Conservation (phyloP, 2,888 invertebrate species). For the Polymixis flavicincta region DNA sequence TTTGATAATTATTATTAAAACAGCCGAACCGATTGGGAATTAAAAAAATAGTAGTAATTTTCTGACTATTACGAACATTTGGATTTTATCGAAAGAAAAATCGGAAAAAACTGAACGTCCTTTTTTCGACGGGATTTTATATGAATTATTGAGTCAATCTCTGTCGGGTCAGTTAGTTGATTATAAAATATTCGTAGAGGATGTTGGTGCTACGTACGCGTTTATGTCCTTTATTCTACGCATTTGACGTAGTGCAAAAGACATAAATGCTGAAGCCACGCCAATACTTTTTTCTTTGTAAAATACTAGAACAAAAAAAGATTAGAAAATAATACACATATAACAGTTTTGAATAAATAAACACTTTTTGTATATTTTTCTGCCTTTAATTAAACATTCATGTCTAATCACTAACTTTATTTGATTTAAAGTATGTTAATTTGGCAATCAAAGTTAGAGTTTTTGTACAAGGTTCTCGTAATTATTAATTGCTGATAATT, state of each 20-base stretch:
- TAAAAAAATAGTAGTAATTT: too few species aligned
- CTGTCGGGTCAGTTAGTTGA: too few species aligned
- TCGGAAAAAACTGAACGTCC: too few species aligned
- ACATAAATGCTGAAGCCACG: background rate
- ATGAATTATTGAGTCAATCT: too few species aligned
- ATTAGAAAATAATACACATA: background rate
- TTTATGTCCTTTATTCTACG: conserved; percentile 34
- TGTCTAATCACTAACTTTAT: conserved; percentile 23
- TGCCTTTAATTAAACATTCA: conserved; percentile 11
- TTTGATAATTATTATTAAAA: too few species aligned
- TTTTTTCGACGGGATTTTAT: too few species aligned
- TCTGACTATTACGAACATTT: too few species aligned
- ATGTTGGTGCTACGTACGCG: background rate
- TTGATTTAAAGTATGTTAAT: conserved; percentile 44
- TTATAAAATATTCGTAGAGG: background rate
- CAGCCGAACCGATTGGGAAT: too few species aligned
- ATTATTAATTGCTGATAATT: conserved; percentile 44
- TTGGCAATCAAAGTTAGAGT: conserved; percentile 31
- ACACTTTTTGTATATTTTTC: background rate
- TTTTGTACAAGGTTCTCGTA: conserved; percentile 25
- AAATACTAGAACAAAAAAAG: background rate
- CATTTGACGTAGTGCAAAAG: too few species aligned
- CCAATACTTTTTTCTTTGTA: background rate
- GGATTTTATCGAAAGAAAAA: too few species aligned
- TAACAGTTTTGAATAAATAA: background rate